A percentile compares a stretch with the other conserved stretches of the same genome.
These are phyloP conservation scores for Ancistrus triradiatus DNA, from an alignment of 2,113 vertebrate genomes.

Conservation along the genomic window DNA sequence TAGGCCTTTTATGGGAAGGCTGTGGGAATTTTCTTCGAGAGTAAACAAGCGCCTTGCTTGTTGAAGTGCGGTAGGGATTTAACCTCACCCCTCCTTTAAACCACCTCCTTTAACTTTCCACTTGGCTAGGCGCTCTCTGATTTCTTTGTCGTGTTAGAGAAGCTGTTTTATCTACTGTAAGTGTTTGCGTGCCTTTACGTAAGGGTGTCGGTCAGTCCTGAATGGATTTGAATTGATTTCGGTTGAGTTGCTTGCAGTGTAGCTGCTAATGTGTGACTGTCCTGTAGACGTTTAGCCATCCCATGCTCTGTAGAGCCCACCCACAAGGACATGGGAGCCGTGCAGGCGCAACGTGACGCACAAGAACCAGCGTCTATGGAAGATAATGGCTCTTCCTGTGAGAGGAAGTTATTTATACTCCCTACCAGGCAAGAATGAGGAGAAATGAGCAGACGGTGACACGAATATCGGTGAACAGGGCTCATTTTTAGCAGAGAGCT, in stretches of 20 bases:
- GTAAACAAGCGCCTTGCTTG: not conserved
- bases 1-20: not conserved
- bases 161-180: slow-evolving; percentile 1
- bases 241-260: not conserved
- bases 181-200: too few relatives aligned
- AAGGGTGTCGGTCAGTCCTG: too few relatives aligned
- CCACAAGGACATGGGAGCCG: slow-evolving; percentile 2
- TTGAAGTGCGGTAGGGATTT: not conserved
- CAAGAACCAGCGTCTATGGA: slow-evolving; percentile 1
- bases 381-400: slow-evolving; percentile 42
- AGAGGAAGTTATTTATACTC: slow-evolving; percentile 39
- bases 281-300: not conserved
- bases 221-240: not conserved
- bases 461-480: not conserved
- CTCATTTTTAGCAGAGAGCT: slow-evolving; percentile 4
- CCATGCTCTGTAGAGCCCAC: not conserved
- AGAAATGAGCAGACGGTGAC: not conserved
- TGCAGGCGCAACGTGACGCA: not conserved
- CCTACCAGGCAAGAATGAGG: not conserved
- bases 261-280: not conserved
- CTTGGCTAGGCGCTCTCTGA: not conserved
- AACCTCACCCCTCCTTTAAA: not conserved
- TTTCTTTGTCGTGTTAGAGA: not conserved
- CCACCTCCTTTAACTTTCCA: not conserved
- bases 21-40: not conserved